Base-by-base conservation (phyloP, 2,113 vertebrate species). In the Notarius quadriscutis region DNA sequence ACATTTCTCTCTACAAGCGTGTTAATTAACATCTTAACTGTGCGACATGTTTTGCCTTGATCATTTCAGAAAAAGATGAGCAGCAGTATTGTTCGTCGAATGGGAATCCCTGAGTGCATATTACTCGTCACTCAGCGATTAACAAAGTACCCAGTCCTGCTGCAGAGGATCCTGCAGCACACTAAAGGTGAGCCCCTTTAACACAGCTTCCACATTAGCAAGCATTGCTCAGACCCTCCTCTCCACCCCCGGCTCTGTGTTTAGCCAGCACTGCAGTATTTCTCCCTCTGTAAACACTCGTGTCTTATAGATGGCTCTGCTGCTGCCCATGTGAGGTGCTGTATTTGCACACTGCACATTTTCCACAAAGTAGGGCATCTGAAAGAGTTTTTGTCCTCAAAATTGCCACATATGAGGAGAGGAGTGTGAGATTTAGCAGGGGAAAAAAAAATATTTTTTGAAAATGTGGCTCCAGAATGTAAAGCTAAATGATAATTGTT, bases 51-150 rank as follows among this genome's bases (percentile, higher is more conserved):
- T 65, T 30, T 83, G 62, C 41, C 41, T 50, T 25, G n/a, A 30
- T 84, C 17, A 10, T 74, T 93, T 88, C 88, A 99, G 98, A 97
- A 97, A 95, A 99, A 99, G 94, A 98, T 98, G 97, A 98, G 97
- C 90, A 97, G 97, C 87, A 95, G 97, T 0, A 91, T 99, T 3
- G 98, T 99, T 77, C 95, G 98, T 58, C 94, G 98, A 7, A 95
- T 99, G 27, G 96, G 98, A 30, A 97, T 99, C 91, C 97, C 97
- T 18, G 98, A 99, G 90, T 99, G 98, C 93, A 98, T 99, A 87
- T 91, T 99, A 90, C 93, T 99, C 60, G 98, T 99, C 71, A 99
- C 98, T 5, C 98, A 99, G 93, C 95, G 98, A 89, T 98, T 99
- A 93, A 99, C 98, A 30, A 99, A 99, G 92, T 99, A 99, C 90